Evolutionary conservation across 2,797 vertebrate species (phyloP).

Genomic region (Australoheros facetus): DNA sequence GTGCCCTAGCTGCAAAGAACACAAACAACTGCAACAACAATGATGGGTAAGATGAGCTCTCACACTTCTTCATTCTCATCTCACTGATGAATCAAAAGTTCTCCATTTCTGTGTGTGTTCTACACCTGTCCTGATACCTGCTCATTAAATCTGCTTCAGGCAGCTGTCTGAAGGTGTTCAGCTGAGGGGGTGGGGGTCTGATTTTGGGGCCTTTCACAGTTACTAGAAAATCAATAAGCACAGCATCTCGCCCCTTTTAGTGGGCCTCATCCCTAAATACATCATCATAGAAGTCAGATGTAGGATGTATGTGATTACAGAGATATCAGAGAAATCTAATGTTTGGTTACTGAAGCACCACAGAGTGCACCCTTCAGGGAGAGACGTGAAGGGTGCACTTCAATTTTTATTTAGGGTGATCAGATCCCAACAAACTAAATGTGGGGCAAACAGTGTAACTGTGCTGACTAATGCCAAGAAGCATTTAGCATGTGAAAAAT

Average conservation of each 20-base stretch:
- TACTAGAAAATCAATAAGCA: background rate
- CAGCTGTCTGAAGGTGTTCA: background rate
- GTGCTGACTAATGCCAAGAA: background rate
- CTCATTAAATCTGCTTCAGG: background rate
- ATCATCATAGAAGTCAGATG: background rate
- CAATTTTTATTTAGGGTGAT: background rate
- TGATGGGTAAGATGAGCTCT: slow-evolving; percentile 82
- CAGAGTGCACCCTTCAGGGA: background rate
- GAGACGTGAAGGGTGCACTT: too few species aligned
- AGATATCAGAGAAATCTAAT: background rate
- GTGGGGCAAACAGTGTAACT: background rate
- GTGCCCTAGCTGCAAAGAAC: slow-evolving; percentile 82
- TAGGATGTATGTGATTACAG: background rate
- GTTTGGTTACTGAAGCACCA: background rate
- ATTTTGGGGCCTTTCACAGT: too few species aligned
- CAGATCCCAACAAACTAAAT: background rate
- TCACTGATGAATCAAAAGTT: background rate
- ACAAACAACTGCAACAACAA: slow-evolving; percentile 89
- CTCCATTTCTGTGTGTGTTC: background rate
- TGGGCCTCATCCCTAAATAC: fast-evolving
- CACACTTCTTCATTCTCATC: background rate
- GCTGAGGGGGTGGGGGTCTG: too few species aligned
- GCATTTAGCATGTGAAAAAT: background rate
- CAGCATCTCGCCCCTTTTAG: background rate
- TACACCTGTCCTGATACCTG: background rate